Conservation (phyloP, 2,888 invertebrate genomes). For the Holacanthella duospinosa region DNA sequence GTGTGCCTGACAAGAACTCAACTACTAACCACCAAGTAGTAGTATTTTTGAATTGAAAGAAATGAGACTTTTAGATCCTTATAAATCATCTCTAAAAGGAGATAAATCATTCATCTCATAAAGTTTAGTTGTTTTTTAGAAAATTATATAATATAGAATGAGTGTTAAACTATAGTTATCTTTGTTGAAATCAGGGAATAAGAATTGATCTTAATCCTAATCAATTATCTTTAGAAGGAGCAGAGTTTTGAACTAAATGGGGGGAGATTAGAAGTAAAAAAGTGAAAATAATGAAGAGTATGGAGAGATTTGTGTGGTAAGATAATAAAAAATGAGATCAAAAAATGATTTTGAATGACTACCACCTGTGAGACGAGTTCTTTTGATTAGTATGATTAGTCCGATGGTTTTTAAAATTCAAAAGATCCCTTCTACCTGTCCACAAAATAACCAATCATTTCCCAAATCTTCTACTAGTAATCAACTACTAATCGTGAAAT, state of each 20-base stretch:
- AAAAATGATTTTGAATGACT: neutral
- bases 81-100: neutral
- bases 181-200: neutral
- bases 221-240: neutral
- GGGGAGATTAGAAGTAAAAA: neutral
- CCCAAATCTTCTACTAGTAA: neutral
- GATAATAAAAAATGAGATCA: neutral
- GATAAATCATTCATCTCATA: neutral
- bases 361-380: constrained; percentile 17
- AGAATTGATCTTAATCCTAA: neutral
- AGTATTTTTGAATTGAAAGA: too few species aligned
- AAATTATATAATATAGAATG: neutral
- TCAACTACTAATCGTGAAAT: neutral
- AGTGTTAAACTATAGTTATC: neutral
- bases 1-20: too few species aligned
- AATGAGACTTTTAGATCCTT: too few species aligned
- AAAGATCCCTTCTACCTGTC: neutral
- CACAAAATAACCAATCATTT: neutral
- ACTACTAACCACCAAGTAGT: too few species aligned
- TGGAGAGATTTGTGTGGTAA: neutral
- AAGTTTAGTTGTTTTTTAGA: neutral
- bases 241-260: neutral
- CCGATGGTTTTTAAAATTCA: neutral
- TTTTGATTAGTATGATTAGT: neutral
- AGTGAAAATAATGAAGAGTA: constrained; percentile 3